Percentiles rank a stretch among this genome's conserved stretches.
phyloP scores from a whole-genome alignment of 2,888 invertebrate species.

The Cantharis lateralis region DNA sequence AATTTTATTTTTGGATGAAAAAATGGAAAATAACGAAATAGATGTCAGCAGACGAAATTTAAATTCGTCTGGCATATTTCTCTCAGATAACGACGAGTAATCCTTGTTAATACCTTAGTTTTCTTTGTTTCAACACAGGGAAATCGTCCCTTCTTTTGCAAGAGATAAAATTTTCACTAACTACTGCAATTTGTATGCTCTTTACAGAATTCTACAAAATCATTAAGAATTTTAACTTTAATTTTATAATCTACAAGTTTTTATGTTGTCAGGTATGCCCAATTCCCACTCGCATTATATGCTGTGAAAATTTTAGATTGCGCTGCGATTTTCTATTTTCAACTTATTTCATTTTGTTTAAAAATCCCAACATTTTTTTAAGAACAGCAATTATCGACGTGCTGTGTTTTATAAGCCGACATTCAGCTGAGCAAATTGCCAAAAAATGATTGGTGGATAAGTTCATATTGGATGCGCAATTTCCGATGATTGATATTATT shows the following conservation, averaged over 20 bases:
- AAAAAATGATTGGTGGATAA: no score
- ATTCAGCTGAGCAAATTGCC: no score
- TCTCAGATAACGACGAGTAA: conserved; percentile 34
- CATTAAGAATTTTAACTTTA: conserved; percentile 1
- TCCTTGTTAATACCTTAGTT: conserved; percentile 33
- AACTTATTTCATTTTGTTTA: background rate
- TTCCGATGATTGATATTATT: no score
- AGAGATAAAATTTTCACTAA: conserved; percentile 26
- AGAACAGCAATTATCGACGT: no score
- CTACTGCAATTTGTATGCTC: conserved; percentile 32
- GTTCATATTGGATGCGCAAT: no score
- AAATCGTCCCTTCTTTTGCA: conserved; percentile 28
- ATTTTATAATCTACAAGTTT: background rate
- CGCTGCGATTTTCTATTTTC: background rate
- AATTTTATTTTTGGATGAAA: conserved; percentile 14
- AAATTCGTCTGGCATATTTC: conserved; percentile 28
- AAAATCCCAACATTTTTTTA: no score
- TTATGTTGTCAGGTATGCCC: background rate
- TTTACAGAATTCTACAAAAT: conserved; percentile 14
- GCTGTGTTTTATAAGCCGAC: no score
- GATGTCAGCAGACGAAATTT: conserved; percentile 18
- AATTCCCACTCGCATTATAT: background rate
- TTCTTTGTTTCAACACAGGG: conserved; percentile 33
- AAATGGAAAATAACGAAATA: conserved; percentile 18
- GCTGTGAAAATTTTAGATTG: background rate